phyloP scores from a whole-genome alignment of 2,113 vertebrate genomes.

The Myanophis thanlyinensis region DNA sequence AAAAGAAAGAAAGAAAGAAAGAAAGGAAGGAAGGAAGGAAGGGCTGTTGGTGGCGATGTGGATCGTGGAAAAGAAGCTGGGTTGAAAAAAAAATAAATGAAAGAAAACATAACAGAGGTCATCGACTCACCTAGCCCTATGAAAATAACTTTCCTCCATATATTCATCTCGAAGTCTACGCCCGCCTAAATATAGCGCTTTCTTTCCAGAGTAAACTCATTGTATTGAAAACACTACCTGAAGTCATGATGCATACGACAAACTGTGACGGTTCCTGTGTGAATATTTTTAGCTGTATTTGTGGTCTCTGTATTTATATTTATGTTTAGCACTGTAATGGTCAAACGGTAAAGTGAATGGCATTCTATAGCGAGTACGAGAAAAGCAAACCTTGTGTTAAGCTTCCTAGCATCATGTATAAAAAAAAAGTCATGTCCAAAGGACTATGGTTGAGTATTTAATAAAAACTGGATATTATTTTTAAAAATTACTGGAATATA shows the following conservation, averaged over 20 bases:
- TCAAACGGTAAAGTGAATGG: slow-evolving; percentile 74
- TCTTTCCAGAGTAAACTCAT: slow-evolving; percentile 64
- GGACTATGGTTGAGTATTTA: slow-evolving; percentile 84
- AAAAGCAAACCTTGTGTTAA: slow-evolving; percentile 65
- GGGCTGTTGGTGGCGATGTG: neutral
- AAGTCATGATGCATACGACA: slow-evolving; percentile 73
- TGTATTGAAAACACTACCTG: slow-evolving; percentile 72
- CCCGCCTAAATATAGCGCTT: slow-evolving; percentile 61
- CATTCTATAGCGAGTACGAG: slow-evolving; percentile 73
- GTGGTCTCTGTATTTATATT: slow-evolving; percentile 86
- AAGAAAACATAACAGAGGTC: neutral
- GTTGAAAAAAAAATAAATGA: no score
- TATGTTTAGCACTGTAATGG: slow-evolving; percentile 83
- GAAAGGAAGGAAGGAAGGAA: no score
- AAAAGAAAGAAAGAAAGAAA: no score
- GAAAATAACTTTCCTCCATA: slow-evolving; percentile 11
- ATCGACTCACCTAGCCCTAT: neutral
- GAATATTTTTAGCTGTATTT: slow-evolving; percentile 81
- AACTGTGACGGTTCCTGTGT: slow-evolving; percentile 82
- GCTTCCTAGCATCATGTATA: slow-evolving; percentile 69
- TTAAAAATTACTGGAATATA: slow-evolving; percentile 65
- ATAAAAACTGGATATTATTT: slow-evolving; percentile 85
- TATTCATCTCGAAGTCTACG: slow-evolving; percentile 39
- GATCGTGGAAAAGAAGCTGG: neutral
- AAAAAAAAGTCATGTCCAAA: slow-evolving; percentile 69